Evolutionary conservation across 2,888 invertebrate species (phyloP).

Genomic region (Sceliomorpha sp.): DNA sequence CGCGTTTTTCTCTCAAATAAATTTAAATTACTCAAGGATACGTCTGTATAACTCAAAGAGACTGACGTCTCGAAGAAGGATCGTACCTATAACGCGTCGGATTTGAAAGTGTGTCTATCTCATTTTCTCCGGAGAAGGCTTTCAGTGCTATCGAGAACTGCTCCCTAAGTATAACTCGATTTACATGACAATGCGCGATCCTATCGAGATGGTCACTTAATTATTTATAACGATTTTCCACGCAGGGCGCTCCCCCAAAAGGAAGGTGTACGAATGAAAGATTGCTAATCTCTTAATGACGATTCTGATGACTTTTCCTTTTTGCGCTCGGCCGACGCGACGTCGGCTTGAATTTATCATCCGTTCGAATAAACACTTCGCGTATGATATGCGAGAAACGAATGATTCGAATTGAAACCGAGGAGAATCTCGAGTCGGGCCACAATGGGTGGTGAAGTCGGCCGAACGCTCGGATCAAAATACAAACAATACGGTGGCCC

Average conservation of each 20-base stretch:
- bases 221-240: constrained; percentile 33
- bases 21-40: constrained; percentile 21
- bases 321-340: too few species aligned
- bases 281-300: too few species aligned
- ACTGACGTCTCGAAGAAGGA: constrained; percentile 19
- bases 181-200: constrained; percentile 39
- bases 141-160: constrained; percentile 1
- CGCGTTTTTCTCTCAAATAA: constrained; percentile 26
- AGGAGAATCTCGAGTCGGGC: too few species aligned
- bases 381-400: too few species aligned
- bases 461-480: too few species aligned
- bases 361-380: too few species aligned
- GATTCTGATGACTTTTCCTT: too few species aligned
- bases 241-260: constrained; percentile 7
- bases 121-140: neutral
- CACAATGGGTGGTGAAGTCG: too few species aligned
- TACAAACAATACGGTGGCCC: constrained; percentile 10
- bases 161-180: constrained; percentile 11
- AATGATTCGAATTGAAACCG: too few species aligned
- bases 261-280: constrained; percentile 6
- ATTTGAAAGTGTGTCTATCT: constrained; percentile 21
- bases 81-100: constrained; percentile 19
- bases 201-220: constrained; percentile 27
- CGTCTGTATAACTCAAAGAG: constrained; percentile 11
- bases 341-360: too few species aligned